These are phyloP conservation scores for Chrysemys picta DNA, from an alignment of 2,113 vertebrate genomes.

Conservation along the genomic window DNA sequence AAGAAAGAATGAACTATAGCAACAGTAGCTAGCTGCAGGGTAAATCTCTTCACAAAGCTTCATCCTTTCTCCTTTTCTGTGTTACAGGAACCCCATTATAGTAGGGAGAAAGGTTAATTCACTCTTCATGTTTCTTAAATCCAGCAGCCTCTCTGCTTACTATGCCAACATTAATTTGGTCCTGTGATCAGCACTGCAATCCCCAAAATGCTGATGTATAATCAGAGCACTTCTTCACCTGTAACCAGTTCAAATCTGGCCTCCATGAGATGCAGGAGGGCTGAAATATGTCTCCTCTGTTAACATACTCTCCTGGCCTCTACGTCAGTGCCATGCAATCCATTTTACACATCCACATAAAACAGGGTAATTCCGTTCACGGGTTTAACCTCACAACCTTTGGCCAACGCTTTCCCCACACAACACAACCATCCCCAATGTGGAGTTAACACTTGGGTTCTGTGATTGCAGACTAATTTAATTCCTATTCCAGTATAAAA, in stretches of 20 bases:
- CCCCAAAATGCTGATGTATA: background rate
- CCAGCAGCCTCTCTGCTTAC: background rate
- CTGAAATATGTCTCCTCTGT: background rate
- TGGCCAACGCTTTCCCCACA: background rate
- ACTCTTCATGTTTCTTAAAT: background rate
- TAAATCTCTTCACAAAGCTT: too few species aligned
- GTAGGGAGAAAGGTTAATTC: background rate
- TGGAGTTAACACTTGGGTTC: background rate
- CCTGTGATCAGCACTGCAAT: background rate
- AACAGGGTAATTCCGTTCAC: accelerated
- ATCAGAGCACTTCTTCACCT: background rate
- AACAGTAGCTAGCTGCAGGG: background rate
- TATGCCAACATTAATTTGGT: background rate
- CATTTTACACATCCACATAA: background rate
- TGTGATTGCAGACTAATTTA: constrained; percentile 56
- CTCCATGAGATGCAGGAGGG: background rate
- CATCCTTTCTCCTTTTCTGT: background rate
- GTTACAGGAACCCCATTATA: background rate
- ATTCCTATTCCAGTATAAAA: constrained; percentile 77
- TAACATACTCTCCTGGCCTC: background rate
- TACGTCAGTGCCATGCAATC: accelerated
- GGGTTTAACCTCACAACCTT: accelerated
- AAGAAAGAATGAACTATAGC: background rate
- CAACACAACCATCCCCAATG: background rate
- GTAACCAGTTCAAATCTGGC: background rate